Evolutionary conservation across 2,113 vertebrate genomes (phyloP), one percentile per base, ranked within the genome.

Genomic region (Elachura formosa): DNA sequence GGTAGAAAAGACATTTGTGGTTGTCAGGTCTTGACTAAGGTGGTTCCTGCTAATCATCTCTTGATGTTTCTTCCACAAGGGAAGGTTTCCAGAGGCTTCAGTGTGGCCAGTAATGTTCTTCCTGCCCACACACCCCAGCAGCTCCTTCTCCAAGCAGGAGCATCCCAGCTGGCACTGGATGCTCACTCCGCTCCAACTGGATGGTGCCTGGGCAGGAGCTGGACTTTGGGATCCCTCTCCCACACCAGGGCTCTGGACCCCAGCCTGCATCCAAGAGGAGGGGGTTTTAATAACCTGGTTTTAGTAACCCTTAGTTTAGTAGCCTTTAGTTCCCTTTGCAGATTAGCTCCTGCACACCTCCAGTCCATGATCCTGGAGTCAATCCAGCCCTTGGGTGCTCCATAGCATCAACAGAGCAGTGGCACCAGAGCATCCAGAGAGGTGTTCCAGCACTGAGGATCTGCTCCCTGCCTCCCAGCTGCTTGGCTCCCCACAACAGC

Each of bases 171-270:
- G 17, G 48, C 20, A 5, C 61, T 3, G 10, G 15, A 15, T 49
- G 21, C 45, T 54, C 7, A 6, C 45, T 45, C 17, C 0, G 0
- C 45, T 14, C 2, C 0, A 2, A 46, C 43, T 23, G 2, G 4
- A 2, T 1, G 13, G 46, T 43, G 48, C 73, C 54, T 41, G 68
- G 68, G 78, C 56, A 68, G 75, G 40, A 54, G 61, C 55, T 61
- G 76, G 36, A 28, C n/a, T 58, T 56, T 11, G 31, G 67, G 51
- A 40, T 12, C 51, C 26, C n/a, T 62, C 62, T 75, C 41, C 43
- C 48, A 22, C 21, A 6, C 14, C 18, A 34, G 41, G 23, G 31
- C 64, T 84, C 51, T 61, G 51, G 52, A 78, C 46, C 55, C 51
- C 79, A 87, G 15, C 31, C 58, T 73, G 45, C 17, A 7, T 25